phyloP scores from a whole-genome alignment of 30 jellyfish, hydroid and myxozoan species.

The Cassiopea andromeda region DNA sequence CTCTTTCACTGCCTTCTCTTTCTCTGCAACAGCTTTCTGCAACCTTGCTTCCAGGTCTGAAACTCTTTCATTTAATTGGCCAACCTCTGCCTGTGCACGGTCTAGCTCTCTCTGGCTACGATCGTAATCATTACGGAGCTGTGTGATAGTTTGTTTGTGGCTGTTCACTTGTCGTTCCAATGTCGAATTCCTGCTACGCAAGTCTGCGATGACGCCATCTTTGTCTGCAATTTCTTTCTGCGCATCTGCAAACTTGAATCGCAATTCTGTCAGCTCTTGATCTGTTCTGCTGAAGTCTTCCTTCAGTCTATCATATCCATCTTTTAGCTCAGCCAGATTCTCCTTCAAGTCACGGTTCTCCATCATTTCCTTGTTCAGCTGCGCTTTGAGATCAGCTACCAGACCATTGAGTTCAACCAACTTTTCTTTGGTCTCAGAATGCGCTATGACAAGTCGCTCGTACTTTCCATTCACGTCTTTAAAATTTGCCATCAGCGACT shows the following conservation, averaged over 20 bases:
- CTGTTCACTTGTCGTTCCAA: slow-evolving; percentile 80
- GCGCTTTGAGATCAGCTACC: slow-evolving; percentile 79
- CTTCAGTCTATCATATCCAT: slow-evolving; percentile 65
- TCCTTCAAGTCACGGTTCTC: slow-evolving; percentile 89
- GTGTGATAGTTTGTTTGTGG: slow-evolving; percentile 81
- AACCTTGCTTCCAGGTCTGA: slow-evolving; percentile 86
- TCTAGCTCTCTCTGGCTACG: slow-evolving; percentile 89
- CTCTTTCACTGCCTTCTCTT: slow-evolving; percentile 78
- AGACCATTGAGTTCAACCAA: slow-evolving; percentile 50
- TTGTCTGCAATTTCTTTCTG: slow-evolving; percentile 87
- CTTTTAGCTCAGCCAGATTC: slow-evolving; percentile 66
- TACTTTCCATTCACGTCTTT: slow-evolving; percentile 83
- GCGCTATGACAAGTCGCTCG: slow-evolving; percentile 59
- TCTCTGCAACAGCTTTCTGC: slow-evolving; percentile 83
- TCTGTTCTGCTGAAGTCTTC: slow-evolving; percentile 84
- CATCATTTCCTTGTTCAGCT: slow-evolving; percentile 71
- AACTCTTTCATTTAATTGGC: slow-evolving; percentile 68
- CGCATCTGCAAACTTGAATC: slow-evolving; percentile 89
- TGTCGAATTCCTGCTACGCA: slow-evolving; percentile 69
- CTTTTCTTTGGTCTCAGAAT: slow-evolving; percentile 85
- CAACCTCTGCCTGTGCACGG: slow-evolving; percentile 88
- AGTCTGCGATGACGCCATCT: slow-evolving; percentile 77
- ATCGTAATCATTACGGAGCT: slow-evolving; percentile 85
- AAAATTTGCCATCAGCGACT: slow-evolving; percentile 76
- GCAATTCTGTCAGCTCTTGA: slow-evolving; percentile 90